Evolutionary conservation across 2,888 invertebrate genomes (phyloP), one percentile per base, ranked within the genome.

Genomic region (Mesopsocus fuscifrons): DNA sequence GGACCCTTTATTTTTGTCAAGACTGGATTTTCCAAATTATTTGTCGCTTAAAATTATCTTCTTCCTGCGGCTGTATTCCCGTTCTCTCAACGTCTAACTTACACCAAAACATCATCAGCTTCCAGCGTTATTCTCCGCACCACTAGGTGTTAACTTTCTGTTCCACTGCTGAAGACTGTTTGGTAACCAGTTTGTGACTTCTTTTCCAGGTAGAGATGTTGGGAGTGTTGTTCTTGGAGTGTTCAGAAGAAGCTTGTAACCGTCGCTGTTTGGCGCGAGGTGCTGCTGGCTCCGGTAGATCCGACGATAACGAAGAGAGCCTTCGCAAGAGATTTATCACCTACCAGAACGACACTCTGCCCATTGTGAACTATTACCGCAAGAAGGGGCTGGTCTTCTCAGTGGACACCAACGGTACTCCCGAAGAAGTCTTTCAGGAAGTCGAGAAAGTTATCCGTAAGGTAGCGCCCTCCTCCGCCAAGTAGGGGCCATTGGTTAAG

Each of bases 141-240:
- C n/a, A n/a, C n/a, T n/a, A n/a, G n/a, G n/a, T n/a, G n/a, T n/a
- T n/a, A n/a, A n/a, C n/a, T n/a, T n/a, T n/a, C n/a, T n/a, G n/a
- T n/a, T n/a, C n/a, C n/a, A n/a, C n/a, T n/a, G n/a, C n/a, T n/a
- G n/a, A n/a, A n/a, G n/a, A n/a, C n/a, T n/a, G n/a, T n/a, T n/a
- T n/a, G n/a, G n/a, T n/a, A n/a, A n/a, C n/a, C n/a, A n/a, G n/a
- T n/a, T n/a, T n/a, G n/a, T n/a, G n/a, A n/a, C n/a, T n/a, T n/a
- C n/a, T n/a, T n/a, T 26, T 26, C 11, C 26, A 26, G 26, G 43
- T 50, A 15, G 49, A 54, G 6, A 67, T 97, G 11, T 71, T 81
- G 48, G 91, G 87, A 57, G 87, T 97, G 2, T 63, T 99, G 20
- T 92, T 89, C 59, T 84, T 98, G 53, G 85, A 94, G 49, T 95